These are phyloP conservation scores for Lordiphosa andalusiaca DNA, from an alignment of 2,888 invertebrate genomes.

Conservation along the genomic window DNA sequence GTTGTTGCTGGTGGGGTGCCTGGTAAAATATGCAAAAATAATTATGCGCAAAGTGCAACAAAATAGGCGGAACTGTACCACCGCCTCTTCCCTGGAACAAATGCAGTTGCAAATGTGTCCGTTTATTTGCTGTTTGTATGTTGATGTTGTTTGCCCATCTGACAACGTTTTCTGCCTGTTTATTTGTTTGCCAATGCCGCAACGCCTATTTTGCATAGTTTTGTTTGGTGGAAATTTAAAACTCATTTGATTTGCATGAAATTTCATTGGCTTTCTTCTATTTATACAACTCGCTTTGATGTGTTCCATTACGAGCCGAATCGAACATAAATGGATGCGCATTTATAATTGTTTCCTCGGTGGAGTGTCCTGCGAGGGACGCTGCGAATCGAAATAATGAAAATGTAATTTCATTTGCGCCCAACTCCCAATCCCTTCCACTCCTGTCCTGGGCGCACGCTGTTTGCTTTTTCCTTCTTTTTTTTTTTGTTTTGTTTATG, in stretches of 20 bases:
- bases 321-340: constrained; percentile 60
- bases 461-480: constrained; percentile 43
- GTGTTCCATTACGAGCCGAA: constrained; percentile 40
- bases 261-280: constrained; percentile 48
- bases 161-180: constrained; percentile 45
- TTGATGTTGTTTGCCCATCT: constrained; percentile 25
- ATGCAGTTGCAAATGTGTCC: constrained; percentile 70
- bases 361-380: constrained; percentile 2
- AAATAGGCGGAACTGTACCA: constrained; percentile 30
- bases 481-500: constrained; percentile 58
- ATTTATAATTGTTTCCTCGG: constrained; percentile 63
- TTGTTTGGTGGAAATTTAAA: constrained; percentile 55
- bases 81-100: background rate
- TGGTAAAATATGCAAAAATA: constrained; percentile 71
- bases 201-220: constrained; percentile 34
- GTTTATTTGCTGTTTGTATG: constrained; percentile 63
- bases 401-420: constrained; percentile 70
- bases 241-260: constrained; percentile 75
- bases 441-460: constrained; percentile 8
- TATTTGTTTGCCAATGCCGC: constrained; percentile 45
- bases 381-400: constrained; percentile 56
- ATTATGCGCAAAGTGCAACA: constrained; percentile 71
- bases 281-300: constrained; percentile 37
- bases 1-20: background rate
- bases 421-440: constrained; percentile 1